Conservation (phyloP, 2,797 vertebrate genomes). For the Arremon brunneinucha region DNA sequence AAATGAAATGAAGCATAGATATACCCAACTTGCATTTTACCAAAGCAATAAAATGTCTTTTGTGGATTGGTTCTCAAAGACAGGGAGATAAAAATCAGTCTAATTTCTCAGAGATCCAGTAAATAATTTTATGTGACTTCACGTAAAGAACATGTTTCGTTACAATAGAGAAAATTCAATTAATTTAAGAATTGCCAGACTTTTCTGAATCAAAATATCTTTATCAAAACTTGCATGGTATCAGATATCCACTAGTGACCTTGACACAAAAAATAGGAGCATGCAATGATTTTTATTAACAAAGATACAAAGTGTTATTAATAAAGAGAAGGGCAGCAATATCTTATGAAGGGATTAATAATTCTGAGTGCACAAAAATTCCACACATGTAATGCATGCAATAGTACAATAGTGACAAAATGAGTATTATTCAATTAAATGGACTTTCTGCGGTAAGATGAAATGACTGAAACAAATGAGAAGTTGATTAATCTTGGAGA, state of each 20-base stretch:
- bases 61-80: not conserved
- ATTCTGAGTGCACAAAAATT: not conserved
- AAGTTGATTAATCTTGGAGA: not conserved
- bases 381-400: not conserved
- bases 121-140: not conserved
- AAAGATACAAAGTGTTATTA: not conserved
- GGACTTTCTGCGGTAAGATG: not conserved
- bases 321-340: not conserved
- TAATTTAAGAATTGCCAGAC: not conserved
- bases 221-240: not conserved
- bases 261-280: not conserved
- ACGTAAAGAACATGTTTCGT: not conserved
- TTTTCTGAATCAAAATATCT: not conserved
- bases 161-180: not conserved
- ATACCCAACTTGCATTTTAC: not conserved
- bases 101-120: not conserved
- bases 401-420: not conserved
- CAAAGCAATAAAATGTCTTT: not conserved
- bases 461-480: not conserved
- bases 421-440: not conserved
- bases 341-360: not conserved
- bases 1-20: not conserved
- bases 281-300: not conserved
- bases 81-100: not conserved
- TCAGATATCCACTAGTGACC: not conserved